Evolutionary conservation across 2,888 invertebrate species (phyloP), one percentile per base, ranked within the genome.

Genomic region (Calameuta filiformis): DNA sequence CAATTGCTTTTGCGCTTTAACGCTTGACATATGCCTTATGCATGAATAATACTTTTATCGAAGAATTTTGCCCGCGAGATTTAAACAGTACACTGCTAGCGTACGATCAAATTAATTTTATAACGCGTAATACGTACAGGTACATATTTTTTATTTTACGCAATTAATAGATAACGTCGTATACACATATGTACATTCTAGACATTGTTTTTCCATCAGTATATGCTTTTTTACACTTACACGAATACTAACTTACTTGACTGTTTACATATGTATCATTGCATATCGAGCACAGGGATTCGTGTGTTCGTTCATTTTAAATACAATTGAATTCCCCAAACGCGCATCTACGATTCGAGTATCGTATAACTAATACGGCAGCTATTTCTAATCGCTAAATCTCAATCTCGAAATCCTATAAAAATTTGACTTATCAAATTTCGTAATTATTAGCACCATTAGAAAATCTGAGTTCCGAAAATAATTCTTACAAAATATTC

Each of bases 141-240:
- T 75, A 77, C 35, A 76, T 33, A 37, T 76, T 73, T 71, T 75
- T 82, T 85, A 81, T 83, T 79, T 81, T 82, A 74, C 79, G 79
- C 69, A 68, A 69, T 71, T 80, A 79, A 80, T 77, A 81, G 75
- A 73, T 76, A 80, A 82, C 74, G 76, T 75, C 75, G 75, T 78
- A 69, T 80, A 81, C 76, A 79, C 73, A 68, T 77, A 79, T 82
- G 77, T 79, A 83, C 77, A 80, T 73, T 79, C 35, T 68, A 74
- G 69, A 71, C 74, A 75, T 40, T 30, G 68, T 77, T 15, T 0
- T 77, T 37, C 23, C 74, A 77, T 77, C 75, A 69, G 35, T 75
- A 77, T 76, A 68, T 6, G 1, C 0, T 56, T 56, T 78, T 79
- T 80, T 71, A 73, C 73, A 37, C 30, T 15, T 69, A 68, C 23